Evolutionary conservation across 2,797 vertebrate genomes (phyloP), one percentile per base, ranked within the genome.

Genomic region (Hylomyscus alleni): DNA sequence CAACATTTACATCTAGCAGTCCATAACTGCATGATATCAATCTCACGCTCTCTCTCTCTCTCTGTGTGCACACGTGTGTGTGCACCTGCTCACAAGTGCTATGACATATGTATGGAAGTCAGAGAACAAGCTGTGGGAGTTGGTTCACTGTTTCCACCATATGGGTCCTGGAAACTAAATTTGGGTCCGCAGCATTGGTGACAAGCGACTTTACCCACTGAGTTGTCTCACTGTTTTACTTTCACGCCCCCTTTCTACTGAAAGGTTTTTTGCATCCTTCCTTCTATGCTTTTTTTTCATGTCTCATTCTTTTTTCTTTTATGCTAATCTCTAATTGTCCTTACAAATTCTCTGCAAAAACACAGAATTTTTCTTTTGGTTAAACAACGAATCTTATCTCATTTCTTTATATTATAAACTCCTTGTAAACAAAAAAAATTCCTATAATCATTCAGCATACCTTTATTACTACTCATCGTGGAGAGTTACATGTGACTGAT

Each of bases 291-390:
- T 65, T 88, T 95, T 62, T 26, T 93, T 67, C 29, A 62, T 15
- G 31, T 29, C 50, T 72, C 44, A 69, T n/a, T 73, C 31, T 86
- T 87, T 76, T 44, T 89, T 34, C 12, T 24, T 89, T 83, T 40
- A 44, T 52, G 47, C 12, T 65, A 92, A 58, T 82, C 12, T n/a
- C 62, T 77, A 44, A 65, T 3, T 67, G 58, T 50, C 22, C 34
- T 83, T 78, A 15, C 26, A 54, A 54, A 94, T 62, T 56, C n/a
- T 60, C 72, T 90, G 62, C 67, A 85, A 94, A 93, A 84, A 50
- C 4, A 94, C 3, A 95, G 62, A 24, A 80, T 93, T 77, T 91
- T 34, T 69, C 65, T 67, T 86, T 92, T 62, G 62, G 56, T 50
- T 93, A 85, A 13, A 76, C n/a, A 47, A 17, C 86, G 69, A 96